A percentile compares a stretch with the other conserved stretches of the same genome.
phyloP scores from a whole-genome alignment of 1,140 invertebrate genomes.

The Heliothis virescens region DNA sequence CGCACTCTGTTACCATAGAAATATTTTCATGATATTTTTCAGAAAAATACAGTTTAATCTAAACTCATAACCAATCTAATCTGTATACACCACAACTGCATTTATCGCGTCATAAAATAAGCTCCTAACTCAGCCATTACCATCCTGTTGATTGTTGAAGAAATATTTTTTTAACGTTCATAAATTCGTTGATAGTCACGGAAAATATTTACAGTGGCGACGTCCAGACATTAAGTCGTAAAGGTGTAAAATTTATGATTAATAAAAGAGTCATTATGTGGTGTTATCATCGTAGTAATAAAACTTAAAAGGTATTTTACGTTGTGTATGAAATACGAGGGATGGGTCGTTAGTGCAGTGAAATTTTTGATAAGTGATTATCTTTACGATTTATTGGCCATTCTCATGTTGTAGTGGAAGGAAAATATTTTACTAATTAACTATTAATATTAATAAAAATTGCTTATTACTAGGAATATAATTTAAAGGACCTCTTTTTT shows the following conservation, averaged over 20 bases:
- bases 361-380: not conserved
- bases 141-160: slow-evolving; percentile 20
- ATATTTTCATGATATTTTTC: too few species aligned
- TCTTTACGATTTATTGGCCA: not conserved
- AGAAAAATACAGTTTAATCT: too few species aligned
- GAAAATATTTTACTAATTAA: too few species aligned
- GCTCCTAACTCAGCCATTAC: slow-evolving; percentile 10
- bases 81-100: not conserved
- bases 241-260: slow-evolving; percentile 63
- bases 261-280: slow-evolving; percentile 57
- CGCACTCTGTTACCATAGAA: too few species aligned
- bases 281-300: slow-evolving; percentile 44
- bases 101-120: slow-evolving; percentile 13
- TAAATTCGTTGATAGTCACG: slow-evolving; percentile 58
- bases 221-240: slow-evolving; percentile 53
- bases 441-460: too few species aligned
- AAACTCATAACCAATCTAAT: too few species aligned
- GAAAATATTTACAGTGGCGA: slow-evolving; percentile 46
- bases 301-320: slow-evolving; percentile 44
- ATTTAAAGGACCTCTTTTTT: too few species aligned
- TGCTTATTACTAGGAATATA: too few species aligned
- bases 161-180: slow-evolving; percentile 51
- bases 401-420: not conserved
- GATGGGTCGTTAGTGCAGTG: slow-evolving; percentile 16
- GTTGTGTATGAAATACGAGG: slow-evolving; percentile 25